Conservation (phyloP, 2,113 vertebrate species). For the Ramphastos sulfuratus region DNA sequence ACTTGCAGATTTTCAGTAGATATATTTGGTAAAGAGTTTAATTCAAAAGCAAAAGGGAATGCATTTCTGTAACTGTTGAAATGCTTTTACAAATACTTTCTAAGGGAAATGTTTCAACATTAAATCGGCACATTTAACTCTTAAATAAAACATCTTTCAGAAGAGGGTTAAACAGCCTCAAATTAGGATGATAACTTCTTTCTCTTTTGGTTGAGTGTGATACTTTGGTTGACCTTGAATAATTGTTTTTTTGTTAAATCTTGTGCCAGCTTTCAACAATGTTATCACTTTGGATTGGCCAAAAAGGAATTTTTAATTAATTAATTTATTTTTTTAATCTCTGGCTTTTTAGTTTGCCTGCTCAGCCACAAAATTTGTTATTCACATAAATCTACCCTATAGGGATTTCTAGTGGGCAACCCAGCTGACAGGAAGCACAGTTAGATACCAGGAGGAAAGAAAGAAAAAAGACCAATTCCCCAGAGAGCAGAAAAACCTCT, state of each 20-base stretch:
- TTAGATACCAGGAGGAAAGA: conserved; percentile 31
- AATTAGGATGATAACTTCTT: neutral
- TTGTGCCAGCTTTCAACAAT: neutral
- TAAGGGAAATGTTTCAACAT: conserved; percentile 11
- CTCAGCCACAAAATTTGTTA: conserved; percentile 33
- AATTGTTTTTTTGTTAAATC: neutral
- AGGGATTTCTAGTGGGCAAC: conserved; percentile 35
- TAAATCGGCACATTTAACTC: neutral
- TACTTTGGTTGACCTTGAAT: neutral
- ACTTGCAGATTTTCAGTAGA: conserved; percentile 50
- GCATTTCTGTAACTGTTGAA: conserved; percentile 13
- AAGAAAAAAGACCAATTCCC: neutral
- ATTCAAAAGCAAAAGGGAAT: conserved; percentile 28
- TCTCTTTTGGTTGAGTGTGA: neutral
- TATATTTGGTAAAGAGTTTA: conserved; percentile 18
- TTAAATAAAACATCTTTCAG: neutral
- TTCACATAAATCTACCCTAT: neutral
- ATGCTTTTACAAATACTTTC: conserved; percentile 12
- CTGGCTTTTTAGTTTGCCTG: neutral
- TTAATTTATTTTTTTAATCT: neutral
- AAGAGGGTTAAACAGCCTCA: conserved; percentile 8
- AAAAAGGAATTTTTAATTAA: neutral
- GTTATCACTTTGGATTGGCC: neutral
- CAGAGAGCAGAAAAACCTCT: neutral
- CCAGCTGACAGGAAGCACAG: conserved; percentile 52